A percentile compares a stretch with the other conserved stretches of the same genome.
Evolutionary conservation across 2,797 vertebrate genomes (phyloP).

Genomic region (Girardinus metallicus): DNA sequence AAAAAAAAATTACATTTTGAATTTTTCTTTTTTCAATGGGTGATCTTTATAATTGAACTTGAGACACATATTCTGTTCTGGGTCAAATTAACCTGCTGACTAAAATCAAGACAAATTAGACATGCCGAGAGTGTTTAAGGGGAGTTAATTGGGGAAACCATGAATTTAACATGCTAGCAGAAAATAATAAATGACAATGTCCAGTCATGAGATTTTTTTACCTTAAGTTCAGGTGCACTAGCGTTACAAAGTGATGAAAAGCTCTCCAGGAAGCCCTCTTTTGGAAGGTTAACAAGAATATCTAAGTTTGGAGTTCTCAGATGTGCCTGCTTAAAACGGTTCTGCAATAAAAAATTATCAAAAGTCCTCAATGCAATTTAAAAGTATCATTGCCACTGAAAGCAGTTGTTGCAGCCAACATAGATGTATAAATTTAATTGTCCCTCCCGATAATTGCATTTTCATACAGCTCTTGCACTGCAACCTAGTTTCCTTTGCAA

Average conservation of each 20-base stretch:
- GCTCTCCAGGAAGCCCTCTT: not conserved
- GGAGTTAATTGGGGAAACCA: not conserved
- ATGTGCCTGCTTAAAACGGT: not conserved
- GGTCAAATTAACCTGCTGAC: too few relatives aligned
- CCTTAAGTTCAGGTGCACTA: rapidly evolving
- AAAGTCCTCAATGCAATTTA: not conserved
- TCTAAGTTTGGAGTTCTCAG: not conserved
- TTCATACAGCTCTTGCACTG: not conserved
- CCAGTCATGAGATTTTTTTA: not conserved
- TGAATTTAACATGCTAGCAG: not conserved
- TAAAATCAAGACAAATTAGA: too few relatives aligned
- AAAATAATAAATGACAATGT: not conserved
- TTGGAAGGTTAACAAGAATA: not conserved
- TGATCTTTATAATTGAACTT: too few relatives aligned
- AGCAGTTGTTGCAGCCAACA: not conserved
- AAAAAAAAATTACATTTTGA: too few relatives aligned
- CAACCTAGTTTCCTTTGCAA: not conserved
- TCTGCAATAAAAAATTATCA: not conserved
- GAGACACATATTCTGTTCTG: too few relatives aligned
- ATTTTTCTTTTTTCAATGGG: too few relatives aligned
- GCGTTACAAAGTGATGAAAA: not conserved
- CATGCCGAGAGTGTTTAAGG: too few relatives aligned
- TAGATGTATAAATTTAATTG: too few relatives aligned
- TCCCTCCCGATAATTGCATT: too few relatives aligned
- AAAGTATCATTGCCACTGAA: not conserved